phyloP scores from a whole-genome alignment of 2,113 vertebrate genomes.

The Monarcha castaneiventris region DNA sequence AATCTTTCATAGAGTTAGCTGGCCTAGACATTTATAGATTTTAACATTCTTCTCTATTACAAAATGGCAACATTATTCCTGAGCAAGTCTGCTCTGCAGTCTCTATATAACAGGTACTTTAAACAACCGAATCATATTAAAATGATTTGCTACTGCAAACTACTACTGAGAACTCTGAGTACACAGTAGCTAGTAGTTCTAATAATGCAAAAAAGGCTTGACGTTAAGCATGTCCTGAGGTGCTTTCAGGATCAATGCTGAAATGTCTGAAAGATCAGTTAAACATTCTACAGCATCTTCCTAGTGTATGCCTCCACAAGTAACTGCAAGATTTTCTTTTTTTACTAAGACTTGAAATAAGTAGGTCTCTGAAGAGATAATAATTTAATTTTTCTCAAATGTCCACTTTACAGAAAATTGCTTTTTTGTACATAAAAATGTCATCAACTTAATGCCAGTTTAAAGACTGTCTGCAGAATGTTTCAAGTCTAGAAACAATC shows the following conservation, averaged over 20 bases:
- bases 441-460: not conserved
- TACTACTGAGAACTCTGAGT: not conserved
- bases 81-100: not conserved
- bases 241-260: not conserved
- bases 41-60: not conserved
- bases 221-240: not conserved
- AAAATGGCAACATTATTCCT: not conserved
- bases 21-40: not conserved
- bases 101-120: not conserved
- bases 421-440: not conserved
- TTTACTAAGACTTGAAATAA: not conserved
- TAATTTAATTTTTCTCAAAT: conserved; percentile 6
- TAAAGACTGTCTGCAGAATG: not conserved
- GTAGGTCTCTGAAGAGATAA: not conserved
- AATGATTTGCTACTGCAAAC: not conserved
- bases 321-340: not conserved
- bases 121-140: not conserved
- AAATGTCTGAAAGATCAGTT: not conserved
- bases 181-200: not conserved
- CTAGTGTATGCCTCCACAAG: not conserved
- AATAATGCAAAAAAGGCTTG: not conserved
- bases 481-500: not conserved
- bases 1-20: not conserved
- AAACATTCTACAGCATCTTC: not conserved
- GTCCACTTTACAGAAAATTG: not conserved